Percentiles rank a stretch among this genome's conserved stretches.
These are phyloP conservation scores for Melitaea athalia DNA, from an alignment of 2,888 invertebrate species.

Conservation along the genomic window DNA sequence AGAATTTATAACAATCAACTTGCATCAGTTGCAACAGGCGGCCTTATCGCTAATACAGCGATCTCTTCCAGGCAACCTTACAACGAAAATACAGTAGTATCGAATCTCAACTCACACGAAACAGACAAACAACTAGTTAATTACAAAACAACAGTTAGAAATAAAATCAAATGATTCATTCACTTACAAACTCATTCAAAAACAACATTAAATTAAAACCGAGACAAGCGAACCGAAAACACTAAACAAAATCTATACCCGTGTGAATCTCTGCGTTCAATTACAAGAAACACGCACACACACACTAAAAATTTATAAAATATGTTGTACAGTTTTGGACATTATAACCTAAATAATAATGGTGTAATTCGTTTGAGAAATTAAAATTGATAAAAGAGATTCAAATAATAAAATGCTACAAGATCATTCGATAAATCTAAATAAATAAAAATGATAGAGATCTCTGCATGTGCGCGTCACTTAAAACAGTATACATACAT, in stretches of 20 bases:
- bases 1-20: too few relatives aligned
- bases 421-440: constrained; percentile 15
- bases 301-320: not conserved
- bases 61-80: too few relatives aligned
- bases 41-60: too few relatives aligned
- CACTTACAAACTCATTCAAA: constrained; percentile 3
- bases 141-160: not conserved
- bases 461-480: too few relatives aligned
- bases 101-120: too few relatives aligned
- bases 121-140: too few relatives aligned
- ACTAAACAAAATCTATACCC: constrained; percentile 14
- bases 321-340: not conserved
- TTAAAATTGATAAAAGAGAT: not conserved
- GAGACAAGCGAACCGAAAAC: constrained; percentile 11
- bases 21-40: too few relatives aligned
- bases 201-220: not conserved
- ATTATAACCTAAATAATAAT: not conserved
- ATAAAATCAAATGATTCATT: not conserved
- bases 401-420: constrained; percentile 3
- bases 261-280: constrained; percentile 15
- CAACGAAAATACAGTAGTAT: too few relatives aligned
- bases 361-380: not conserved
- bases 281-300: constrained; percentile 5
- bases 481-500: too few relatives aligned
- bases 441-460: not conserved